Evolutionary conservation across 2,797 vertebrate genomes (phyloP), one percentile per base, ranked within the genome.

Genomic region (Pelochelys cantorii): DNA sequence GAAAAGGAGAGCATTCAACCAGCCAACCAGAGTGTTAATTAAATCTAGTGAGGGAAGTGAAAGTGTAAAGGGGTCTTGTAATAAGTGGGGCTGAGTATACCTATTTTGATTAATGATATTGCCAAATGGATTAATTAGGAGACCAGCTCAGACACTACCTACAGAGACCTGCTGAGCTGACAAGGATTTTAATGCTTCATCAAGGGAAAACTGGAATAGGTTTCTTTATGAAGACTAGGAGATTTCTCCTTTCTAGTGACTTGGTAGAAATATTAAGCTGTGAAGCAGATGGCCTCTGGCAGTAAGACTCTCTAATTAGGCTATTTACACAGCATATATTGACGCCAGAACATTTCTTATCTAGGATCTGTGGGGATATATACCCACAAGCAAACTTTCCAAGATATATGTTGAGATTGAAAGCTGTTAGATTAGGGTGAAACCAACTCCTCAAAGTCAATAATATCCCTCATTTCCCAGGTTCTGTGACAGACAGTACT

Each of bases 121-220:
- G 93, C 93, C 88, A 92, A 86, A 77, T 92, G 93, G 95, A 95
- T 97, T 97, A 96, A 96, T 97, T 96, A 95, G 87, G 89, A 96
- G 83, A 94, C 91, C 87, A 92, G 88, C 81, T 96, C 80, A 93
- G 94, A 94, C 91, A 29, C 81, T 80, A 85, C 88, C 86, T 95
- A 71, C 89, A 94, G 94, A 79, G 22, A 7, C 87, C 84, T 90
- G 55, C 85, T 78, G 75, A 94, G 89, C 86, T 78, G 79, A 94
- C 88, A 88, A 82, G 42, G 93, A 54, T 57, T 87, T 54, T 85
- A 92, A 81, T 85, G 87, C 87, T 95, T 95, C 85, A 95, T 59
- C 56, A 77, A 88, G 93, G 74, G 34, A 74, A 90, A 93, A 48
- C 81, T 81, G 80, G 68, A 92, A 81, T 37, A 83, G 85, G 42